Conservation (phyloP, 2,888 invertebrate genomes). For the Cephus sareptanus region DNA sequence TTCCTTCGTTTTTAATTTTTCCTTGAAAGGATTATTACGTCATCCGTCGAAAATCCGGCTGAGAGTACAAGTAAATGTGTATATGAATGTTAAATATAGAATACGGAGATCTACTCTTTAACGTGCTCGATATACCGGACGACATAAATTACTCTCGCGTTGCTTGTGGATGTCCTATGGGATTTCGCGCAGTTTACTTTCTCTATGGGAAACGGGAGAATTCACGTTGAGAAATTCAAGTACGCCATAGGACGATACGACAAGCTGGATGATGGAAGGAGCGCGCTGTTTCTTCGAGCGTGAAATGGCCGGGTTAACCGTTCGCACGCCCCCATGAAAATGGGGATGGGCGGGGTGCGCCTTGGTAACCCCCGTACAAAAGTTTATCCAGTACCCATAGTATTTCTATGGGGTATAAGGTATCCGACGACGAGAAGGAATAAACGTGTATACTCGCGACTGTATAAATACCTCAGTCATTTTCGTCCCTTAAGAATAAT, state of each 20-base stretch:
- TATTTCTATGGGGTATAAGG: background rate
- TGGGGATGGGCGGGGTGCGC: background rate
- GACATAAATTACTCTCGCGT: background rate
- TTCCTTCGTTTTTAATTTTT: background rate
- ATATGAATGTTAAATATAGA: background rate
- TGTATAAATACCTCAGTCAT: background rate
- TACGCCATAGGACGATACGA: background rate
- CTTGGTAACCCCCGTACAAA: background rate
- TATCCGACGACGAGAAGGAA: background rate
- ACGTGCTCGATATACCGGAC: background rate
- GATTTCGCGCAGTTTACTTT: background rate
- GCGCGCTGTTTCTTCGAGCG: conserved; percentile 60
- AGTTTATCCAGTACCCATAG: background rate
- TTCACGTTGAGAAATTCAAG: background rate
- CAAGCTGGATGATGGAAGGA: conserved; percentile 7
- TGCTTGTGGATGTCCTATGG: background rate
- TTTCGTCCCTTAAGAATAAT: background rate
- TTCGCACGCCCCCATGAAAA: conserved; percentile 48
- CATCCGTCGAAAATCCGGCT: background rate
- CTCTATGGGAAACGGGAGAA: background rate
- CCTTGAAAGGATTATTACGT: background rate
- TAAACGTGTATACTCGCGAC: background rate
- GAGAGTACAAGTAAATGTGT: background rate
- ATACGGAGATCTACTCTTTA: background rate
- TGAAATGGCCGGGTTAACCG: conserved; percentile 66